A percentile compares a stretch with the other conserved stretches of the same genome.
Evolutionary conservation across 2,888 invertebrate genomes (phyloP).

Genomic region (Cancer borealis): DNA sequence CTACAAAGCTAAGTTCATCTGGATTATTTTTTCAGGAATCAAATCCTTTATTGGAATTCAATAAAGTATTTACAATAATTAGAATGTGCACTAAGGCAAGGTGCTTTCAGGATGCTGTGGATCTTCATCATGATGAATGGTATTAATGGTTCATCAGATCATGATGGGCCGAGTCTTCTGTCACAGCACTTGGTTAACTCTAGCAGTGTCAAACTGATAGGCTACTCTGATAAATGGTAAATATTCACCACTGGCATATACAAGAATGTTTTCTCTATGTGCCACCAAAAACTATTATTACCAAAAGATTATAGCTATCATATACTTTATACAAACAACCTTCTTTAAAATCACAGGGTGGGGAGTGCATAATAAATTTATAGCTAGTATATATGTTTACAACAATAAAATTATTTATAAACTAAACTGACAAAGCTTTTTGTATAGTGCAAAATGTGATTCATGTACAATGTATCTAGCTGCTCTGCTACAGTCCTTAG

Average conservation of each 20-base stretch:
- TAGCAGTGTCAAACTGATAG: constrained; percentile 42
- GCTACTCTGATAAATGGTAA: constrained; percentile 71
- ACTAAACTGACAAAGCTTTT: constrained; percentile 67
- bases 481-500: constrained; percentile 62
- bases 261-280: constrained; percentile 61
- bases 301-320: constrained; percentile 67
- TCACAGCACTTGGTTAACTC: constrained; percentile 64
- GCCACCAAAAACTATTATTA: constrained; percentile 72
- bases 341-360: constrained; percentile 65
- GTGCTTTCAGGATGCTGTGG: background rate
- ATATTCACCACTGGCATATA: constrained; percentile 71
- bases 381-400: constrained; percentile 46
- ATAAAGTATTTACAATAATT: background rate
- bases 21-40: background rate
- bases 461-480: constrained; percentile 71
- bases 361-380: constrained; percentile 57
- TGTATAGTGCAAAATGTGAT: constrained; percentile 71
- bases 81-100: background rate
- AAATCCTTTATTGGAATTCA: background rate
- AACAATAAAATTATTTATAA: constrained; percentile 45
- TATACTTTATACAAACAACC: constrained; percentile 66
- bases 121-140: background rate
- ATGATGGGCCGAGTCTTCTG: constrained; percentile 49
- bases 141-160: background rate
- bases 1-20: background rate